A percentile compares a stretch with the other conserved stretches of the same genome.
These are phyloP conservation scores for Tarsius wallacei DNA, from an alignment of 2,797 vertebrate genomes.

Conservation along the genomic window DNA sequence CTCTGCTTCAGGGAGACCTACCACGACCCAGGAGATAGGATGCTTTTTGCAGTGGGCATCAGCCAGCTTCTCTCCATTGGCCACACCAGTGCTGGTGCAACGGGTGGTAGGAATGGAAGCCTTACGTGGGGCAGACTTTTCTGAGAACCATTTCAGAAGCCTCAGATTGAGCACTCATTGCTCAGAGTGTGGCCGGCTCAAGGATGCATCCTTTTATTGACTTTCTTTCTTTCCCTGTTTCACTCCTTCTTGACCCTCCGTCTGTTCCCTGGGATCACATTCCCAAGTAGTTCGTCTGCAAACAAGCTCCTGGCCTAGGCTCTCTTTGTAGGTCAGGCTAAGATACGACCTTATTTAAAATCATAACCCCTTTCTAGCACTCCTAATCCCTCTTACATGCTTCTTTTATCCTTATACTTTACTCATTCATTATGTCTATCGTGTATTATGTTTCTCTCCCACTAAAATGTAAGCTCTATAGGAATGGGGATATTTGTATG, in stretches of 20 bases:
- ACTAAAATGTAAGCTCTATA: neutral
- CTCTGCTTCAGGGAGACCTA: neutral
- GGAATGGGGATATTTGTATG: neutral
- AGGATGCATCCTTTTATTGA: neutral
- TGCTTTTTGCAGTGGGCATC: neutral
- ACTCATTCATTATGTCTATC: neutral
- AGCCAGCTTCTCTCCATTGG: neutral
- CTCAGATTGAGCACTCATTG: rapidly evolving
- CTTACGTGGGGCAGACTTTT: too few species aligned
- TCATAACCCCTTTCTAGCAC: rapidly evolving
- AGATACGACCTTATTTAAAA: neutral
- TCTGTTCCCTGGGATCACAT: neutral
- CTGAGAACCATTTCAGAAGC: neutral
- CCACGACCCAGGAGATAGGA: too few species aligned
- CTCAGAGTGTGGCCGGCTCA: neutral
- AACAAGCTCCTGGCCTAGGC: neutral
- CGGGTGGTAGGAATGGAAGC: neutral
- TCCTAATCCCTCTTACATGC: neutral
- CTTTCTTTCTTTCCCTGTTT: neutral
- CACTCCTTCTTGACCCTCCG: neutral
- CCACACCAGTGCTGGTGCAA: neutral
- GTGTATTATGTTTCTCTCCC: neutral
- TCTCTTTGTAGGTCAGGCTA: neutral
- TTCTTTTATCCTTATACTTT: neutral
- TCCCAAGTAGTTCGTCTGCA: neutral